A percentile compares a stretch with the other conserved stretches of the same genome.
phyloP scores from a whole-genome alignment of 1,140 invertebrate genomes.

The Popillia japonica region DNA sequence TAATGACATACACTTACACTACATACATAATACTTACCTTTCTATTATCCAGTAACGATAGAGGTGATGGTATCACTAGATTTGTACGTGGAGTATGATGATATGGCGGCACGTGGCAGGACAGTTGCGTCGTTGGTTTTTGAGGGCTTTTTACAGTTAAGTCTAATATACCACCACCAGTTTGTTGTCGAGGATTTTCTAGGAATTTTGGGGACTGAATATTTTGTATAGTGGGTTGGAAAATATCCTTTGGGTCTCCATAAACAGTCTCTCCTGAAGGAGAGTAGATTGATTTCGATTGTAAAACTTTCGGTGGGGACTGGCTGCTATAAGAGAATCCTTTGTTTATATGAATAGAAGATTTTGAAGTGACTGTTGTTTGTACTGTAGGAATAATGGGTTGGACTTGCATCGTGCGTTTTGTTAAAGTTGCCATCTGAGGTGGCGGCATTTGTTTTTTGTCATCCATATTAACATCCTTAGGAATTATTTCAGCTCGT shows the following conservation, averaged over 20 bases:
- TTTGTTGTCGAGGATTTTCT: slow-evolving; percentile 59
- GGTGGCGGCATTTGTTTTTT: slow-evolving; percentile 38
- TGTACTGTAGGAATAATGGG: slow-evolving; percentile 2
- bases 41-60: slow-evolving; percentile 53
- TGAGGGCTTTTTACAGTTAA: slow-evolving; percentile 61
- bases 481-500: slow-evolving; percentile 25
- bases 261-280: slow-evolving; percentile 71
- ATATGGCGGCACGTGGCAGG: slow-evolving; percentile 55
- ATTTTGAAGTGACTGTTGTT: not conserved
- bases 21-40: slow-evolving; percentile 57
- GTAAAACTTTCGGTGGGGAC: slow-evolving; percentile 68
- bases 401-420: not conserved
- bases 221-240: slow-evolving; percentile 58
- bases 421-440: slow-evolving; percentile 14
- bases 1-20: not conserved
- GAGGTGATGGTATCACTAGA: slow-evolving; percentile 55
- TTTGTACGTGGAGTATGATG: slow-evolving; percentile 46
- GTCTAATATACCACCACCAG: slow-evolving; percentile 63
- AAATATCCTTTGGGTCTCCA: slow-evolving; percentile 74
- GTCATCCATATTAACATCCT: slow-evolving; percentile 1
- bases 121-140: slow-evolving; percentile 61
- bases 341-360: not conserved
- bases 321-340: slow-evolving; percentile 43
- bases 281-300: slow-evolving; percentile 71
- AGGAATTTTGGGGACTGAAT: slow-evolving; percentile 57